phyloP scores from a whole-genome alignment of 2,888 invertebrate genomes.

The Epistrophe eligans region DNA sequence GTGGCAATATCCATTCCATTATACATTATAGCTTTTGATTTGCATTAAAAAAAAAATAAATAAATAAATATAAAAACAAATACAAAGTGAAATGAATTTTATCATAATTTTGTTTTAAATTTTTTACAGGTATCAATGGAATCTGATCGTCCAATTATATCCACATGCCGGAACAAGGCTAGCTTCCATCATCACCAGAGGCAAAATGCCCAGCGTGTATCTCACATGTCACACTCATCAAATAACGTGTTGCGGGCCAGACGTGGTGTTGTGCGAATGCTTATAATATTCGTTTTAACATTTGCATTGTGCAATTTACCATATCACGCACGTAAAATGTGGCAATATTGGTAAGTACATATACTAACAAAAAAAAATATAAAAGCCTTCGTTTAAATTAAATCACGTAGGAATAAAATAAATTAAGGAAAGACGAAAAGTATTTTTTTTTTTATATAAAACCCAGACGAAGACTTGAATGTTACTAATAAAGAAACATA shows the following conservation, averaged over 20 bases:
- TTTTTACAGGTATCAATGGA: conserved; percentile 83
- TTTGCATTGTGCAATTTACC: conserved; percentile 96
- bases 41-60: background rate
- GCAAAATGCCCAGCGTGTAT: conserved; percentile 83
- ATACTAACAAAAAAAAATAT: background rate
- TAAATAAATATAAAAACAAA: too few relatives aligned
- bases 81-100: too few relatives aligned
- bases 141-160: conserved; percentile 83
- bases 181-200: conserved; percentile 82
- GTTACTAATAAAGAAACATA: background rate
- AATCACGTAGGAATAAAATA: conserved; percentile 6
- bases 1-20: background rate
- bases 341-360: conserved; percentile 90
- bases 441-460: background rate
- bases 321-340: conserved; percentile 94
- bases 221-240: conserved; percentile 89
- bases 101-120: conserved; percentile 71
- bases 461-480: background rate
- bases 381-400: background rate
- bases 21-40: background rate
- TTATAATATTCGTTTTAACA: conserved; percentile 94
- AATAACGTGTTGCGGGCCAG: conserved; percentile 91
- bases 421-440: background rate
- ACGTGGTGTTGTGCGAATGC: conserved; percentile 93
- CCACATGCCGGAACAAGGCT: conserved; percentile 82